These are phyloP conservation scores for Nephrotoma flavescens DNA, from an alignment of 2,888 invertebrate genomes.

Conservation along the genomic window DNA sequence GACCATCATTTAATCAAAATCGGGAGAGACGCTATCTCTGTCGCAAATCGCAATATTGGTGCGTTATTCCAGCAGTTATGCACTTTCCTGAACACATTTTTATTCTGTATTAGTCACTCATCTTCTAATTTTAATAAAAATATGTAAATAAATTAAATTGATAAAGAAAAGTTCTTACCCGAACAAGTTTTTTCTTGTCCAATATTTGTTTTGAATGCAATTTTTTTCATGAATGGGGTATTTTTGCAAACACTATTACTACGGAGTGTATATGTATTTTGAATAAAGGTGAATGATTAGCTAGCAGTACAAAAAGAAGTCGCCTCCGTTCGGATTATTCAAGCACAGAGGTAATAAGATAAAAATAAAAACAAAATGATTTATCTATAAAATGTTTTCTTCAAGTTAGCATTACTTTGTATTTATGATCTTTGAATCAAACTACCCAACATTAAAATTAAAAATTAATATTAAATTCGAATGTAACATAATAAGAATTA, in stretches of 20 bases:
- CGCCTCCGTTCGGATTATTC: too few species aligned
- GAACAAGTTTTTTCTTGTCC: neutral
- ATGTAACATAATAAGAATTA: neutral
- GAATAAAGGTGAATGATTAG: too few species aligned
- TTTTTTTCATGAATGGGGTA: neutral
- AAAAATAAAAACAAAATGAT: neutral
- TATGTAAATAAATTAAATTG: too few species aligned
- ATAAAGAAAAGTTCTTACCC: neutral
- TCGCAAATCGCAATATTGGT: too few species aligned
- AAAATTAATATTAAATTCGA: neutral
- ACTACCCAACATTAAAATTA: neutral
- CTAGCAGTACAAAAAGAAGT: too few species aligned
- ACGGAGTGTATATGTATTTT: neutral
- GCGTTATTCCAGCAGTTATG: too few species aligned
- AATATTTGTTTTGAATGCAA: neutral
- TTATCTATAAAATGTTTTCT: neutral
- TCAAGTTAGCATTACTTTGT: neutral
- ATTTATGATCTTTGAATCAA: neutral
- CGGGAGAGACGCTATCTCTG: too few species aligned
- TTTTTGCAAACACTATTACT: neutral
- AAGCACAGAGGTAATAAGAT: too few species aligned
- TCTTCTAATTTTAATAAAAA: too few species aligned
- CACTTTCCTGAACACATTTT: too few species aligned
- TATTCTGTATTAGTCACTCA: too few species aligned
- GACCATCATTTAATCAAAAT: too few species aligned